Conservation (phyloP, 2,888 invertebrate species). For the Phasia obesa region DNA sequence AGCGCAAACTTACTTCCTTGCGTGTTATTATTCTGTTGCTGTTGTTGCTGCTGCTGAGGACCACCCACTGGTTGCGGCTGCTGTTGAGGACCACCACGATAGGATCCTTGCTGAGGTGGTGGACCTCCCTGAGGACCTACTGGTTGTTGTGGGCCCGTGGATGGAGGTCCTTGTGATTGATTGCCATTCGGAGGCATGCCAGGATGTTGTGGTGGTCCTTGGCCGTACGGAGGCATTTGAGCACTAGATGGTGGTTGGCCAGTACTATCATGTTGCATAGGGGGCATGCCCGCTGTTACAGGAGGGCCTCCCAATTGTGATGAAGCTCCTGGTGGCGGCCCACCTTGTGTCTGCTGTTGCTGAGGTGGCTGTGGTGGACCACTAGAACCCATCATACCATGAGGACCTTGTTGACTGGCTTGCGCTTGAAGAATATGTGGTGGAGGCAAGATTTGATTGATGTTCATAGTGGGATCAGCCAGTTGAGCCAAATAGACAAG, state of each 20-base stretch:
- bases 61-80: slow-evolving; percentile 71
- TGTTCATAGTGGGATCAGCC: slow-evolving; percentile 98
- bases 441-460: slow-evolving; percentile 92
- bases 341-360: slow-evolving; percentile 71
- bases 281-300: slow-evolving; percentile 75
- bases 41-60: slow-evolving; percentile 61
- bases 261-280: slow-evolving; percentile 76
- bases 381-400: slow-evolving; percentile 77
- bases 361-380: slow-evolving; percentile 74
- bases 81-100: slow-evolving; percentile 75
- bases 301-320: slow-evolving; percentile 85
- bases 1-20: slow-evolving; percentile 73
- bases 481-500: slow-evolving; percentile 97
- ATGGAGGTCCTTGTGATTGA: slow-evolving; percentile 75
- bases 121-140: slow-evolving; percentile 72
- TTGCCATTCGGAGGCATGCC: slow-evolving; percentile 79
- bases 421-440: slow-evolving; percentile 84
- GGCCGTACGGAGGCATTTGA: slow-evolving; percentile 79
- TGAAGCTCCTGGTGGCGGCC: slow-evolving; percentile 79
- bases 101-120: slow-evolving; percentile 74
- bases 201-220: slow-evolving; percentile 77
- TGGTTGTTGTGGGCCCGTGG: slow-evolving; percentile 73
- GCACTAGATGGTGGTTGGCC: slow-evolving; percentile 74
- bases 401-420: slow-evolving; percentile 80
- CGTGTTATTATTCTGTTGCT: slow-evolving; percentile 64